These are phyloP conservation scores for Corbicula japonica DNA, from an alignment of 2,888 invertebrate genomes.

Conservation along the genomic window DNA sequence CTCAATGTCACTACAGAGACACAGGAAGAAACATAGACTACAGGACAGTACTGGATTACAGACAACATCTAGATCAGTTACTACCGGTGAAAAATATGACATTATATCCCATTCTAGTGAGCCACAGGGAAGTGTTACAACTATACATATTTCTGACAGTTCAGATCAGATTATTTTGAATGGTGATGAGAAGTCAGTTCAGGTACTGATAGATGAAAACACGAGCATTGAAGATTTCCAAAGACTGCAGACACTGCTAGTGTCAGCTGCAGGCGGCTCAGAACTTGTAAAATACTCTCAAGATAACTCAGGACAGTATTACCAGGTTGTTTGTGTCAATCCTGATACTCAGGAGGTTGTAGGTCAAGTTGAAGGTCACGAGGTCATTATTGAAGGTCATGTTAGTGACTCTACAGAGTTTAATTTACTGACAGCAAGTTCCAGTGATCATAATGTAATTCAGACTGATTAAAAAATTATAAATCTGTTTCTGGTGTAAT, in stretches of 20 bases:
- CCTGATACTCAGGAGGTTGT: slow-evolving; percentile 66
- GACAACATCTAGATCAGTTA: too few relatives aligned
- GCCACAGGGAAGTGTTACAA: too few relatives aligned
- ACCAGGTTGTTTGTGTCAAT: slow-evolving; percentile 61
- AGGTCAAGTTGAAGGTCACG: slow-evolving; percentile 53
- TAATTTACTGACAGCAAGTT: too few relatives aligned
- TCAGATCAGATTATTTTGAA: slow-evolving; percentile 30
- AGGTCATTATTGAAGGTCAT: slow-evolving; percentile 36
- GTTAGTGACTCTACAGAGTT: too few relatives aligned
- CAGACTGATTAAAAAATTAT: too few relatives aligned
- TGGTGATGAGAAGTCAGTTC: slow-evolving; percentile 42
- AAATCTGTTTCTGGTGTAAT: too few relatives aligned
- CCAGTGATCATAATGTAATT: too few relatives aligned
- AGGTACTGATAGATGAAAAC: slow-evolving; percentile 48
- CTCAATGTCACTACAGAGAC: slow-evolving; percentile 81
- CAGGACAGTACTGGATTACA: too few relatives aligned
- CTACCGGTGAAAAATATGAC: too few relatives aligned
- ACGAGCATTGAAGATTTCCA: slow-evolving; percentile 47
- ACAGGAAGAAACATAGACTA: slow-evolving; percentile 76
- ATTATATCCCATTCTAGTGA: too few relatives aligned
- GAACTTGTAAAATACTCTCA: slow-evolving; percentile 16
- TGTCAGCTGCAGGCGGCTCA: slow-evolving; percentile 30
- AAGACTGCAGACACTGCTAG: slow-evolving; percentile 40
- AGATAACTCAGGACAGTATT: slow-evolving; percentile 32
- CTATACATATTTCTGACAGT: too few relatives aligned